These are phyloP conservation scores for Hoplodrina ambigua DNA, from an alignment of 2,888 invertebrate genomes.

Conservation along the genomic window DNA sequence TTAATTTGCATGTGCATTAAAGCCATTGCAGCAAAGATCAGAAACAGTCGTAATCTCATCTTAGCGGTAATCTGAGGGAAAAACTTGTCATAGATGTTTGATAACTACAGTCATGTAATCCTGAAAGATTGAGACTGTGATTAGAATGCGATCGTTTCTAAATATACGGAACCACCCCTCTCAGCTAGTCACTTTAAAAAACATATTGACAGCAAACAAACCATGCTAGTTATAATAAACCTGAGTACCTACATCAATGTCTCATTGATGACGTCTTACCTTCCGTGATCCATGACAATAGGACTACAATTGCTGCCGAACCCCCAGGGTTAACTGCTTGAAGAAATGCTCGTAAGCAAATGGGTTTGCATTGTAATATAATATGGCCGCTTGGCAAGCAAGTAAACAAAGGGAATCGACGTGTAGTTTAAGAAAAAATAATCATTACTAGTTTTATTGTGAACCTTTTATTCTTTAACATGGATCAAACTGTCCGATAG, in stretches of 20 bases:
- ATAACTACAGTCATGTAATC: too few species aligned
- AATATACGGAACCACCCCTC: too few species aligned
- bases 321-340: constrained; percentile 29
- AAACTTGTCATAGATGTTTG: too few species aligned
- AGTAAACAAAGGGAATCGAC: constrained; percentile 10
- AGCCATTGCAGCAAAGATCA: not conserved
- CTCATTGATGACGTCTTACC: constrained; percentile 24
- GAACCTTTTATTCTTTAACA: not conserved
- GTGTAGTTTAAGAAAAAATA: not conserved
- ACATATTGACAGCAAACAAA: constrained; percentile 15
- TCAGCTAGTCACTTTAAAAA: not conserved
- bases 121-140: too few species aligned
- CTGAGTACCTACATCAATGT: constrained; percentile 3
- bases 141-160: too few species aligned
- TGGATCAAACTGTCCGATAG: not conserved
- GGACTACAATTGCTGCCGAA: constrained; percentile 9
- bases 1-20: not conserved
- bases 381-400: constrained; percentile 5
- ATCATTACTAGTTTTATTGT: not conserved
- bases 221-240: constrained; percentile 10
- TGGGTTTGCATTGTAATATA: constrained; percentile 25
- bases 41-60: too few species aligned
- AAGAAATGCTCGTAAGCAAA: constrained; percentile 31
- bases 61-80: too few species aligned
- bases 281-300: constrained; percentile 36